These are phyloP conservation scores for Fragum fragum DNA, from an alignment of 2,888 invertebrate species.

Conservation along the genomic window DNA sequence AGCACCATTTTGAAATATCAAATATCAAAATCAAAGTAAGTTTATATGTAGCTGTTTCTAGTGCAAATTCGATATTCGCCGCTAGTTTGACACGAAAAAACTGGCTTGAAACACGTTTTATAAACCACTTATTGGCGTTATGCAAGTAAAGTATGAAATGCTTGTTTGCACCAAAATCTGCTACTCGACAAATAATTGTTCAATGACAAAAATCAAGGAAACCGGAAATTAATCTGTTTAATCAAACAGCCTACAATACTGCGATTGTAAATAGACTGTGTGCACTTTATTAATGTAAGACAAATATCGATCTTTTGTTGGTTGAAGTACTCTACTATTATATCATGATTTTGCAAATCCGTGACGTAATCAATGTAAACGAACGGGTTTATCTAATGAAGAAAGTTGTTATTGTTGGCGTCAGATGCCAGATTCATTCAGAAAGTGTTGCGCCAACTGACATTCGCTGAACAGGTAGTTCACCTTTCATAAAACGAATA, in stretches of 20 bases:
- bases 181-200: neutral
- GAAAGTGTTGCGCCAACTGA: too few relatives aligned
- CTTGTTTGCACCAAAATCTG: neutral
- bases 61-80: too few relatives aligned
- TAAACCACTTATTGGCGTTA: neutral
- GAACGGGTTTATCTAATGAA: neutral
- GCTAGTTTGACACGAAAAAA: too few relatives aligned
- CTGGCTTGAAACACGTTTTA: too few relatives aligned
- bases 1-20: too few relatives aligned
- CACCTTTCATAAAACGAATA: too few relatives aligned
- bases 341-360: neutral
- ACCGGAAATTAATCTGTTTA: conserved; percentile 6
- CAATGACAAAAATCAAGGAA: neutral
- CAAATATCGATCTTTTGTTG: neutral
- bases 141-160: neutral
- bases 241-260: neutral
- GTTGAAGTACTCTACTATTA: neutral
- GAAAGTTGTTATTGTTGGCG: neutral
- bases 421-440: neutral
- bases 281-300: neutral
- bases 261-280: conserved; percentile 10
- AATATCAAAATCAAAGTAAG: too few relatives aligned
- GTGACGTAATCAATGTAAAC: neutral
- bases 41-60: too few relatives aligned
- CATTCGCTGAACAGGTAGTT: too few relatives aligned